Evolutionary conservation across 2,797 vertebrate species (phyloP).

Genomic region (Phrynocephalus guinanensis): DNA sequence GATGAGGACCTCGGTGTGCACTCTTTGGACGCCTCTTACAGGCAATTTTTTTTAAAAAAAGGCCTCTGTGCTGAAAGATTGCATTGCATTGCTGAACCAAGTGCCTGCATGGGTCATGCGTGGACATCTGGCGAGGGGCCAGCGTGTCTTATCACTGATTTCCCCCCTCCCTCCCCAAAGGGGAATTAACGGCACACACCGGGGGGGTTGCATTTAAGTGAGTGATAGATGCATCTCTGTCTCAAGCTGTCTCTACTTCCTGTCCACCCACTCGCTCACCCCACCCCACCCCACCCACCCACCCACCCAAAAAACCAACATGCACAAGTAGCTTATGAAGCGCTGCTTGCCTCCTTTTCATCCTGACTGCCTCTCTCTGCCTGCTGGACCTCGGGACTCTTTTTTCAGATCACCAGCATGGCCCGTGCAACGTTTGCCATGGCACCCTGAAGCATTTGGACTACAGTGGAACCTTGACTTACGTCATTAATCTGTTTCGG

Average conservation of each 20-base stretch:
- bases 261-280: background rate
- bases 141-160: constrained; percentile 62
- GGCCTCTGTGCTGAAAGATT: constrained; percentile 58
- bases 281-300: background rate
- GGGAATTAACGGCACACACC: constrained; percentile 30
- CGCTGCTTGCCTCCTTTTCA: background rate
- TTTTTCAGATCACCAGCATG: constrained; percentile 69
- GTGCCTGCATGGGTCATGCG: constrained; percentile 81
- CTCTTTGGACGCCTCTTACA: background rate
- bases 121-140: constrained; percentile 74
- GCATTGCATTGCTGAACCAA: constrained; percentile 78
- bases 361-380: background rate
- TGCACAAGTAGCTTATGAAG: background rate
- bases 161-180: constrained; percentile 44
- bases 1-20: constrained; percentile 5
- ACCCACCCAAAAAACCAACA: too few relatives aligned
- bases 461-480: too few relatives aligned
- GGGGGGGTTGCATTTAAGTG: background rate
- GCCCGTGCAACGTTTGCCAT: constrained; percentile 26
- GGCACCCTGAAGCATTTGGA: background rate
- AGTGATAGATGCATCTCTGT: background rate
- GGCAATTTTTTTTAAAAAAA: constrained; percentile 39
- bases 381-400: constrained; percentile 57
- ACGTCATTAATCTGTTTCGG: too few relatives aligned
- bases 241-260: background rate